Base-by-base conservation (phyloP, 1,140 invertebrate species). In the Berghia stephanieae region DNA sequence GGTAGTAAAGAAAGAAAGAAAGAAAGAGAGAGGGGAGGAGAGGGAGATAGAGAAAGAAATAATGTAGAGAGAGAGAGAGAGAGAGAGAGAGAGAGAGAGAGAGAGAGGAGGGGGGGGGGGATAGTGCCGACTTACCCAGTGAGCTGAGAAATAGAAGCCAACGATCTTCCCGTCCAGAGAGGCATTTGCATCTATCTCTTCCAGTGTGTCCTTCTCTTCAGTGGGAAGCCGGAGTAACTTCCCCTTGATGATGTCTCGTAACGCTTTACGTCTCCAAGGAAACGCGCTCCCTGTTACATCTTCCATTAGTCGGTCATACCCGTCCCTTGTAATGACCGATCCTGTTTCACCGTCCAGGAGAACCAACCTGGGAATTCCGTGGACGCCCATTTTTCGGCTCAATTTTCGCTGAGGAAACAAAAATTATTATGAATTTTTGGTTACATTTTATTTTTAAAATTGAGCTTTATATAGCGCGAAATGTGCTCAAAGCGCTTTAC, bases 101-200 rank as follows among this genome's bases (percentile, higher is more conserved):
- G 21, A 49, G 44, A 49, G 60, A 4, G 44, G 24, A 34, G 27
- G 52, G 52, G 16, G 31, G 36, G 24, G 10, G 10, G 36, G 24
- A 2, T 34, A 60, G 6, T 10, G 34, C 27, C 31, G 10, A 77
- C 85, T 79, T 81, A 95, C 94, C 94, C 94, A 95, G 86, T 95
- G 93, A 40, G 94, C 94, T 57, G 94, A 94, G 85, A 96, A 95
- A 86, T 95, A 95, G 81, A 95, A 91, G 18, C 93, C 94, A 83
- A 92, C 92, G 70, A 94, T 91, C 78, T 92, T 92, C 79, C 93
- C 90, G 79, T 85, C 86, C 49, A 90, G 78, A 18, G 82, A 79
- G 63, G 81, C 80, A 16, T 83, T 77, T 44, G 85, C 84, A 63
- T 83, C 78, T n/a, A 89, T 82, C 72, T 86, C 85, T n/a, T n/a